Percentiles rank a stretch among this genome's conserved stretches.
These are phyloP conservation scores for Ophiodon elongatus DNA, from an alignment of 2,113 vertebrate genomes.

Conservation along the genomic window DNA sequence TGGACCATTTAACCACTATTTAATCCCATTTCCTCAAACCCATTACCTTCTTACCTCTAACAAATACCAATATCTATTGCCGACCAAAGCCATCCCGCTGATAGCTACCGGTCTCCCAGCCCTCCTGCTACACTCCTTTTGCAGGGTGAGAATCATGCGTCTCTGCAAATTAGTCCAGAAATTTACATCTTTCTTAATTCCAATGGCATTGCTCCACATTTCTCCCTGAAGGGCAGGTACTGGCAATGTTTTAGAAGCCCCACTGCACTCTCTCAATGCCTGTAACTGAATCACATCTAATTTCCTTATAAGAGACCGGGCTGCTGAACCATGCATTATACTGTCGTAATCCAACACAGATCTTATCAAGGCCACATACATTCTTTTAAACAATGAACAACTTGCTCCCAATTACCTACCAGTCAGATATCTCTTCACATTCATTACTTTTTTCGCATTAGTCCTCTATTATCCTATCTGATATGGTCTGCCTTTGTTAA, in stretches of 20 bases:
- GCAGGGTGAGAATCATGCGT: background rate
- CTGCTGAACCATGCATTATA: background rate
- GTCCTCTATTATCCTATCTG: no score
- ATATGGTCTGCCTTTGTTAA: no score
- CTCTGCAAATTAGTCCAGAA: background rate
- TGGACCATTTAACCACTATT: background rate
- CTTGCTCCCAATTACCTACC: no score
- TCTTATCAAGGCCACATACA: background rate
- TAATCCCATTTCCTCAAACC: no score
- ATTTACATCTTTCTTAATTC: background rate
- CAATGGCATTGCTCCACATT: background rate
- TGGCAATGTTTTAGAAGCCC: background rate
- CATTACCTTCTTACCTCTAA: background rate
- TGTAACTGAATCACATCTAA: background rate
- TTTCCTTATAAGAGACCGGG: background rate
- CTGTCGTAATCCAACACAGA: background rate
- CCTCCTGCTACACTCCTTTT: no score
- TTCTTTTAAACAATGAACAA: no score
- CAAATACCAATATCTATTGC: background rate
- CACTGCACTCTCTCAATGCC: background rate
- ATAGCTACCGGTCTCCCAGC: background rate
- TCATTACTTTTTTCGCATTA: no score
- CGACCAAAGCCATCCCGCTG: background rate
- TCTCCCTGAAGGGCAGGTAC: background rate
- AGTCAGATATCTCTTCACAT: no score